These are phyloP conservation scores for Styela clava DNA, from an alignment of 23 tunicate species.

Conservation along the genomic window DNA sequence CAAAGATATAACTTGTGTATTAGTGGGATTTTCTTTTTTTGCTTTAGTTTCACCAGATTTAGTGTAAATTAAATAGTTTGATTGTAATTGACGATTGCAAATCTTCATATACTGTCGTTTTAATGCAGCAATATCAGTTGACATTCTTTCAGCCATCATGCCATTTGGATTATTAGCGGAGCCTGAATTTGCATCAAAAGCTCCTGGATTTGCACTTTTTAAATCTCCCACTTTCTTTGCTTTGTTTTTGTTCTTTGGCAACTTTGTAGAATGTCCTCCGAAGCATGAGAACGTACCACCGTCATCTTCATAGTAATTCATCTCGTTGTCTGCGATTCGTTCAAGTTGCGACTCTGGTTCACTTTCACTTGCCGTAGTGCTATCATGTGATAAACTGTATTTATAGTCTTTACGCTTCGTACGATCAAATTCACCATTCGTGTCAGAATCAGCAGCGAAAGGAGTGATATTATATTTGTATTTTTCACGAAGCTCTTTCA, in stretches of 20 bases:
- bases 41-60: constrained; percentile 45
- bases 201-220: constrained; percentile 26
- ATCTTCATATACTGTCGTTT: constrained; percentile 88
- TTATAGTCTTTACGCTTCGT: constrained; percentile 22
- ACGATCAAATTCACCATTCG: constrained; percentile 5
- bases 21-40: background rate
- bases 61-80: constrained; percentile 64
- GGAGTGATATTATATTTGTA: constrained; percentile 96
- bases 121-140: constrained; percentile 79
- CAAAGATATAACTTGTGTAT: constrained; percentile 9
- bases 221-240: constrained; percentile 1
- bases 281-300: constrained; percentile 17
- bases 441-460: constrained; percentile 62
- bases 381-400: constrained; percentile 26
- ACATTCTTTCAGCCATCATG: constrained; percentile 91
- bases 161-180: constrained; percentile 40
- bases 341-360: constrained; percentile 31
- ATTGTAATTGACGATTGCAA: constrained; percentile 44
- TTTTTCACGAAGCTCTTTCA: constrained; percentile 76
- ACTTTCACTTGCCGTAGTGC: constrained; percentile 29
- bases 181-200: constrained; percentile 3
- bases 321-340: constrained; percentile 25
- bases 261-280: constrained; percentile 13
- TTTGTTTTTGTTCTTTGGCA: background rate
- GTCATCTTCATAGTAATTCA: constrained; percentile 15